A percentile compares a stretch with the other conserved stretches of the same genome.
These are phyloP conservation scores for Chelonus insularis DNA, from an alignment of 1,140 invertebrate genomes.

Conservation along the genomic window DNA sequence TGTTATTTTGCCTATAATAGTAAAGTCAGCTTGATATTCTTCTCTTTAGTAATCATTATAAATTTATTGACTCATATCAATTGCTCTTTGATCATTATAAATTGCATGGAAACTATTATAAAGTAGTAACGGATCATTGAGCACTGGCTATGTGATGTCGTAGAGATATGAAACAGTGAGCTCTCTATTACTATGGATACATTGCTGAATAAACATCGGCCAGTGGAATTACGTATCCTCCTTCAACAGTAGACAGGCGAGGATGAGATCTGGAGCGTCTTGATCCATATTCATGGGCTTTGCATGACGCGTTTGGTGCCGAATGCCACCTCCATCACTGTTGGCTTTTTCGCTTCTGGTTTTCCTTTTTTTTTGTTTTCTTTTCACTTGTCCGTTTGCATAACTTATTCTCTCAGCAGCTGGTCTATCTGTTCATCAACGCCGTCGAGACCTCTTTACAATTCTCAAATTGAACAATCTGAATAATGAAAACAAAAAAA, in stretches of 20 bases:
- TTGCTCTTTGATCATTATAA: too few relatives aligned
- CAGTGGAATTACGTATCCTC: conserved; percentile 30
- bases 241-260: background rate
- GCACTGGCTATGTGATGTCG: conserved; percentile 16
- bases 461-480: conserved; percentile 19
- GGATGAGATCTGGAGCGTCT: conserved; percentile 36
- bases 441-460: background rate
- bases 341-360: background rate
- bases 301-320: conserved; percentile 18
- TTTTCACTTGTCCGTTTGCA: conserved; percentile 9
- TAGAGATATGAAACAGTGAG: conserved; percentile 16
- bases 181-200: conserved; percentile 32
- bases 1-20: too few relatives aligned
- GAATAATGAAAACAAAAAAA: conserved; percentile 10
- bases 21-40: too few relatives aligned
- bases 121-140: conserved; percentile 3
- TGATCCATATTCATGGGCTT: conserved; percentile 39
- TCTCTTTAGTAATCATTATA: too few relatives aligned
- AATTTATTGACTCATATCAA: too few relatives aligned
- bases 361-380: background rate
- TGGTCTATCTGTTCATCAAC: conserved; percentile 18
- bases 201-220: conserved; percentile 40
- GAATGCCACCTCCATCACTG: conserved; percentile 7
- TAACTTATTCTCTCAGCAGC: conserved; percentile 19
- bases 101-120: background rate